phyloP scores from a whole-genome alignment of 2,888 invertebrate species.

The Scaptomyza parva region DNA sequence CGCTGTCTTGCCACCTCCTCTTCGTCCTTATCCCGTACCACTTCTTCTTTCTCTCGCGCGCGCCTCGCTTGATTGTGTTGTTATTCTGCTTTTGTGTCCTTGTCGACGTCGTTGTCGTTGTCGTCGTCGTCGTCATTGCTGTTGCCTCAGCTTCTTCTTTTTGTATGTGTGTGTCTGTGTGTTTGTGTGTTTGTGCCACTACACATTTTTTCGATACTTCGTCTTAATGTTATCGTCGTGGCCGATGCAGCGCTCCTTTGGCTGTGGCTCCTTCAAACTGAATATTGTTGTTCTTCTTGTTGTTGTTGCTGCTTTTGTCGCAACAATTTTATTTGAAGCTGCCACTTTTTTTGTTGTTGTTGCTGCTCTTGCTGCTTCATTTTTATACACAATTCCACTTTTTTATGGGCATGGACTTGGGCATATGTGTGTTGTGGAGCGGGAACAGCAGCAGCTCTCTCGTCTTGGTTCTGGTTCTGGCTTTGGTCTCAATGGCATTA shows the following conservation, averaged over 20 bases:
- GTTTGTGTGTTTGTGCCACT: constrained; percentile 58
- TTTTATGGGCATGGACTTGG: constrained; percentile 65
- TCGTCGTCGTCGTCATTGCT: constrained; percentile 14
- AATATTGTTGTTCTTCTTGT: constrained; percentile 31
- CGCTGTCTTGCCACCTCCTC: constrained; percentile 23
- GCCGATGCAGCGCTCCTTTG: constrained; percentile 67
- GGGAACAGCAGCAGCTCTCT: neutral
- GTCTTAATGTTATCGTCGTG: constrained; percentile 78
- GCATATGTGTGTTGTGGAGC: constrained; percentile 11
- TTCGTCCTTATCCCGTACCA: neutral
- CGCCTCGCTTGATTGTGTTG: constrained; percentile 78
- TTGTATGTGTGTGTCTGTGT: constrained; percentile 35
- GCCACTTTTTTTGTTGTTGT: constrained; percentile 64
- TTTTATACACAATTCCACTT: constrained; percentile 79
- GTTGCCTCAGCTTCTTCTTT: constrained; percentile 34
- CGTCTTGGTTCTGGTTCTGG: constrained; percentile 41
- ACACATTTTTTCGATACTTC: constrained; percentile 80
- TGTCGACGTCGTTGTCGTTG: constrained; percentile 54
- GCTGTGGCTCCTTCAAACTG: constrained; percentile 62
- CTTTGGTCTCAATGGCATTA: constrained; percentile 79
- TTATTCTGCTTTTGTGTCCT: constrained; percentile 77
- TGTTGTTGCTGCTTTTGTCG: constrained; percentile 72
- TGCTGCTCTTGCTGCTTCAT: constrained; percentile 67
- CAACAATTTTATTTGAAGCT: constrained; percentile 82
- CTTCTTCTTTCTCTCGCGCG: constrained; percentile 32